A percentile compares a stretch with the other conserved stretches of the same genome.
Evolutionary conservation across 2,113 vertebrate genomes (phyloP).

Genomic region (Chrysemys picta): DNA sequence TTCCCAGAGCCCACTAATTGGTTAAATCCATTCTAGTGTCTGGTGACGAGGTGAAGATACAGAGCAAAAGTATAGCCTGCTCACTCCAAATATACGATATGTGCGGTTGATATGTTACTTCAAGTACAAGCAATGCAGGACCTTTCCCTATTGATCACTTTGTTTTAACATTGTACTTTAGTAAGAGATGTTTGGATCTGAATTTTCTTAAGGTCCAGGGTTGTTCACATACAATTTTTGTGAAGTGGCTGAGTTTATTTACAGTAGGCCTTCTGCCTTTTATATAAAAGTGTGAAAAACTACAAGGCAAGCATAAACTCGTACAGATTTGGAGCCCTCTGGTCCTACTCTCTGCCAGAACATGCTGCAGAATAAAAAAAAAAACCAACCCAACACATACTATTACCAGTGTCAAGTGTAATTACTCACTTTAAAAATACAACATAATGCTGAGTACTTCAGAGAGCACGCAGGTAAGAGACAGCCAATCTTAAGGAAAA

Average conservation of each 20-base stretch:
- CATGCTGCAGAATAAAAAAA: not conserved
- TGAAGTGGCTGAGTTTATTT: not conserved
- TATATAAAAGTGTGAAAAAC: not conserved
- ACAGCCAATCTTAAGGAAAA: not conserved
- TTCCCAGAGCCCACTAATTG: not conserved
- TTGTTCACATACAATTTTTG: not conserved
- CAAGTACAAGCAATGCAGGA: not conserved
- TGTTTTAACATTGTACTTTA: rapidly evolving
- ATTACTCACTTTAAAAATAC: not conserved
- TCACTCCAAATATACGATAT: not conserved
- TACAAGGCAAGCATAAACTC: not conserved
- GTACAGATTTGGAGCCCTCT: not conserved
- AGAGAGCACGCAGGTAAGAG: not conserved
- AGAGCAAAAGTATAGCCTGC: rapidly evolving
- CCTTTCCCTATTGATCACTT: rapidly evolving
- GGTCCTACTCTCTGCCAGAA: not conserved
- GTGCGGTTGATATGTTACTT: not conserved
- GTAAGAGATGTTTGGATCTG: not conserved
- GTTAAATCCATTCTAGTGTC: rapidly evolving
- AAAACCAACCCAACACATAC: not conserved
- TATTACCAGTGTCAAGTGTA: not conserved
- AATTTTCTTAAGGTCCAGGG: rapidly evolving
- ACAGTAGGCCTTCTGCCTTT: not conserved
- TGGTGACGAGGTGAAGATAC: rapidly evolving
- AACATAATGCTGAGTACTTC: not conserved